phyloP scores from a whole-genome alignment of 2,888 invertebrate genomes.

The Ptychoptera albimana region DNA sequence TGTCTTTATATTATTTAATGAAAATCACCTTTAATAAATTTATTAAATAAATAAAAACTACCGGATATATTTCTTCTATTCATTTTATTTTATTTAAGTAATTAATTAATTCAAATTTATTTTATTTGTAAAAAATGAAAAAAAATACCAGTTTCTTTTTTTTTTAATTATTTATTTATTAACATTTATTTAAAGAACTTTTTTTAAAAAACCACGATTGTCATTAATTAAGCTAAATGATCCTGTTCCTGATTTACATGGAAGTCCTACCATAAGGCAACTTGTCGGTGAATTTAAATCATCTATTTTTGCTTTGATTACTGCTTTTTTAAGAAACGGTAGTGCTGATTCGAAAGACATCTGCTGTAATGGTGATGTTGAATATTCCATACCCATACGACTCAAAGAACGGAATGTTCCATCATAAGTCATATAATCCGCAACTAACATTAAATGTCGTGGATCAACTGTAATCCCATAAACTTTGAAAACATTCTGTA shows the following conservation, averaged over 20 bases:
- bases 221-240: constrained; percentile 32
- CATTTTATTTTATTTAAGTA: too few relatives aligned
- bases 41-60: too few relatives aligned
- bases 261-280: constrained; percentile 72
- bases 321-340: constrained; percentile 64
- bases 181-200: background rate
- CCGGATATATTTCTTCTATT: too few relatives aligned
- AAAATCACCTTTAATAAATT: too few relatives aligned
- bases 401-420: constrained; percentile 83
- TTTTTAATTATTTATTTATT: too few relatives aligned
- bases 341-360: constrained; percentile 96
- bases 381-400: constrained; percentile 75
- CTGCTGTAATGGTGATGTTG: constrained; percentile 89
- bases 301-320: constrained; percentile 38
- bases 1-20: too few relatives aligned
- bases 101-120: too few relatives aligned
- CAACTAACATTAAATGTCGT: constrained; percentile 79
- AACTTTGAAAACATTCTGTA: constrained; percentile 89
- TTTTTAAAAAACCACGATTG: constrained; percentile 6
- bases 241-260: constrained; percentile 72
- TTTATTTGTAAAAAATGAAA: too few relatives aligned
- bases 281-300: constrained; percentile 69
- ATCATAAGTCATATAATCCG: constrained; percentile 96
- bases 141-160: too few relatives aligned
- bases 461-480: constrained; percentile 94